Base-by-base conservation (phyloP, 2,113 vertebrate genomes). In the Mormyrus lacerda region DNA sequence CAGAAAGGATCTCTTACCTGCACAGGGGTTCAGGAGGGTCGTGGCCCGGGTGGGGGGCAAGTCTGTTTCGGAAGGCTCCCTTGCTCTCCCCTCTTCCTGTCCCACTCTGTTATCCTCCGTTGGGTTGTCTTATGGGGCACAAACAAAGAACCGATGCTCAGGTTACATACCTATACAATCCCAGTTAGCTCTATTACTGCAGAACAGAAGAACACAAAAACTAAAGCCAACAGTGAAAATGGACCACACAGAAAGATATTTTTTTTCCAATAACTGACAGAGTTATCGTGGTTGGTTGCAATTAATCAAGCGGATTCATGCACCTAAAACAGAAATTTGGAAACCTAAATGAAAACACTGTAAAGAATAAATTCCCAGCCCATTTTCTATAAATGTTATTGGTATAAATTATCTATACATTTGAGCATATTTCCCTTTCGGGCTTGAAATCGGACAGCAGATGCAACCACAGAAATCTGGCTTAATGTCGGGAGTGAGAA, bases 41-140 rank as follows among this genome's bases (percentile, higher is more conserved):
- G 76, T 27, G 6, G 90, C 47, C 17, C 90, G 82, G 48, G 89
- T 87, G 87, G 90, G 90, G 87, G 88, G 91, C 11, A 86, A 50
- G 88, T 89, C 51, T 3, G 89, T 88, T 84, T 92, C 90, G 73
- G 90, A 53, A 19, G 89, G 35, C 85, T 91, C 87, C 15, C 1
- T 90, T 4, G 61, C 88, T 2, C 24, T 85, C 84, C 89, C 90
- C 53, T 93, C 92, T 53, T 92, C 91, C 90, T 95, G 95, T 69
- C 58, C 93, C 89, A 95, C 91, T 45, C 87, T 90, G 94, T 96
- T 96, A 89, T 95, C 94, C 73, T 94, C 94, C 15, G 94, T 93
- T 90, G 85, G n/a, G 1, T 51, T 90, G 90, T 94, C 95, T 95
- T 92, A 87, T 89, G 79, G 87, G 13, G 92, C 91, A 94, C 39